Conservation (phyloP, 2,113 vertebrate species). For the Oncorhynchus tshawytscha region DNA sequence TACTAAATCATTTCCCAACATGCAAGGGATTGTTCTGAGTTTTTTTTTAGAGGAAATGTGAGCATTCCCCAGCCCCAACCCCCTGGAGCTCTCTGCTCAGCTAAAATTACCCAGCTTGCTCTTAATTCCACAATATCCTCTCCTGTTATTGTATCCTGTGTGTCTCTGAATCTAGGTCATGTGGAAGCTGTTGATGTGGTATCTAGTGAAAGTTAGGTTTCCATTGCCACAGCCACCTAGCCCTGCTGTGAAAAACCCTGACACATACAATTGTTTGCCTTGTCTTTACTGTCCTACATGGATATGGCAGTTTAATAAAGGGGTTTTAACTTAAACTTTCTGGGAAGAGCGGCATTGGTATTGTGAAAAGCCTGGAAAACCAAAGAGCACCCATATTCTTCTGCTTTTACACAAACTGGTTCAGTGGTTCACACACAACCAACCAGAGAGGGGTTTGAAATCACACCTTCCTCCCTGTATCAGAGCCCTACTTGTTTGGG, state of each 20-base stretch:
- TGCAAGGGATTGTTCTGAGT: slow-evolving; percentile 58
- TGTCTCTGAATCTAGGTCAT: slow-evolving; percentile 65
- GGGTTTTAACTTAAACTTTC: too few relatives aligned
- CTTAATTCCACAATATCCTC: slow-evolving; percentile 63
- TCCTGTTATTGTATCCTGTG: slow-evolving; percentile 42
- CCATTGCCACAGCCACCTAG: slow-evolving; percentile 9
- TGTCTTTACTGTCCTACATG: too few relatives aligned
- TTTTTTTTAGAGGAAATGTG: slow-evolving; percentile 34
- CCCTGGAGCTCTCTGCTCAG: slow-evolving; percentile 28
- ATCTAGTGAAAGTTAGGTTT: slow-evolving; percentile 54
- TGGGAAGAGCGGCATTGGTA: too few relatives aligned
- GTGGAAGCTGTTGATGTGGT: slow-evolving; percentile 46
- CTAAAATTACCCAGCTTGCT: slow-evolving; percentile 55
- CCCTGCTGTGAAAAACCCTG: slow-evolving; percentile 27
- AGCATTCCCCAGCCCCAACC: slow-evolving; percentile 24
- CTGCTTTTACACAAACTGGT: not conserved
- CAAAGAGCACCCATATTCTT: slow-evolving; percentile 12
- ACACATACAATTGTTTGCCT: slow-evolving; percentile 4
- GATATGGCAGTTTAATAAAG: too few relatives aligned
- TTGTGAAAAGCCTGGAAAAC: too few relatives aligned
- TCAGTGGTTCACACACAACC: not conserved
- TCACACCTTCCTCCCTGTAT: too few relatives aligned
- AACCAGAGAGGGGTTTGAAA: too few relatives aligned
- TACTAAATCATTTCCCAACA: not conserved
- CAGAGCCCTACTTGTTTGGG: too few relatives aligned